Percentiles rank a stretch among this genome's conserved stretches.
Evolutionary conservation across 1,140 invertebrate genomes (phyloP).

Genomic region (Trypoxylus dichotomus): DNA sequence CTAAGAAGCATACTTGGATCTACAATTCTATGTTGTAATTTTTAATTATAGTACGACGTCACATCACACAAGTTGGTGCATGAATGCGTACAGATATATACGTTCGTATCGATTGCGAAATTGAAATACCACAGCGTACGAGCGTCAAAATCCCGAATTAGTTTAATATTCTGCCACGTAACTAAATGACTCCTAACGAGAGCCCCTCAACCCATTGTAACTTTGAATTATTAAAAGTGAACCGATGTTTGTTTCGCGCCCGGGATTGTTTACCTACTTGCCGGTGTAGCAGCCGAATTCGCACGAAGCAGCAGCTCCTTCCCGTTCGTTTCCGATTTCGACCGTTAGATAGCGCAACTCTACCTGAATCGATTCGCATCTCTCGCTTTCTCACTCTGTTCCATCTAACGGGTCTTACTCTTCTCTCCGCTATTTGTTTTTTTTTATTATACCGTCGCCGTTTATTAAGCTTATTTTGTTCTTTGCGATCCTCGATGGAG

Average conservation of each 20-base stretch:
- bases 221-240: conserved; percentile 17
- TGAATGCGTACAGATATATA: not conserved
- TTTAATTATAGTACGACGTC: too few relatives aligned
- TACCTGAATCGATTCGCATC: not conserved
- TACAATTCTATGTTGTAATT: too few relatives aligned
- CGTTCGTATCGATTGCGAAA: not conserved
- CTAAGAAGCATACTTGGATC: too few relatives aligned
- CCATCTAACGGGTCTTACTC: not conserved
- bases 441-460: not conserved
- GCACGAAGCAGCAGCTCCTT: not conserved
- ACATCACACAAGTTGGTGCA: too few relatives aligned
- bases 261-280: conserved; percentile 2
- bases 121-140: not conserved
- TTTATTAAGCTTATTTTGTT: not conserved
- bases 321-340: not conserved
- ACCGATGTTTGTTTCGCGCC: conserved; percentile 12
- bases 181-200: conserved; percentile 23
- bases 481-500: not conserved
- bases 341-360: conserved; percentile 5
- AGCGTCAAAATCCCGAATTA: conserved; percentile 16
- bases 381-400: not conserved
- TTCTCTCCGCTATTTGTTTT: not conserved
- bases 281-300: not conserved
- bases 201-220: conserved; percentile 15
- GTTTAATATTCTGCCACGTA: conserved; percentile 10